These are phyloP conservation scores for Intellagama lesueurii DNA, from an alignment of 2,797 vertebrate species.

Conservation along the genomic window DNA sequence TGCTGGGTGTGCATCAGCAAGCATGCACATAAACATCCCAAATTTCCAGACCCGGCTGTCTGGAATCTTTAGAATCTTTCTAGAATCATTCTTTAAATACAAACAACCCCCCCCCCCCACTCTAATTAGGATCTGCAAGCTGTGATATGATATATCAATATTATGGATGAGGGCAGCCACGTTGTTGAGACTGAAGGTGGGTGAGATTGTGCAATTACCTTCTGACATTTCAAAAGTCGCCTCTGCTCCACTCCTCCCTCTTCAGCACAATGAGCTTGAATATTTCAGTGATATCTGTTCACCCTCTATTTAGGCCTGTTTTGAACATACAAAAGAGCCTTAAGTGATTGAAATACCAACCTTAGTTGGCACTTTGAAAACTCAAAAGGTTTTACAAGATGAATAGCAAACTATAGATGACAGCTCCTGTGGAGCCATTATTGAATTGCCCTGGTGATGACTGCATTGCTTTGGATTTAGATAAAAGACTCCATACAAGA, in stretches of 20 bases:
- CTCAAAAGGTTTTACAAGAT: constrained; percentile 94
- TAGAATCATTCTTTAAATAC: constrained; percentile 4
- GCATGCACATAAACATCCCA: neutral
- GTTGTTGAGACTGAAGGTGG: constrained; percentile 44
- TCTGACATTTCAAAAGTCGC: constrained; percentile 63
- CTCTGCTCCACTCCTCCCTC: constrained; percentile 44
- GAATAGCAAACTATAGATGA: constrained; percentile 96
- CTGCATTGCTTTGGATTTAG: constrained; percentile 98
- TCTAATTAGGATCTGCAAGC: constrained; percentile 26
- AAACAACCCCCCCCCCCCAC: neutral
- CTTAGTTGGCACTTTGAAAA: constrained; percentile 90
- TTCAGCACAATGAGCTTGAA: constrained; percentile 65
- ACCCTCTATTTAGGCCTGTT: constrained; percentile 77
- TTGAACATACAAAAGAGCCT: constrained; percentile 80
- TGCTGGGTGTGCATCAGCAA: neutral
- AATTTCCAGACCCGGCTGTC: neutral
- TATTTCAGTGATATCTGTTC: constrained; percentile 73
- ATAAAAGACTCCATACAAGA: constrained; percentile 98
- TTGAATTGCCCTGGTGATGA: constrained; percentile 95
- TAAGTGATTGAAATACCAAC: constrained; percentile 83
- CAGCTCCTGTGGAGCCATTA: constrained; percentile 94
- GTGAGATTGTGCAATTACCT: constrained; percentile 69
- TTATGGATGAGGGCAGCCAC: constrained; percentile 3
- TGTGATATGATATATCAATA: neutral
- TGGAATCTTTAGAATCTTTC: constrained; percentile 43